Percentiles rank a stretch among this genome's conserved stretches.
Conservation (phyloP, 2,797 vertebrate genomes). For the Diplodus sargus region DNA sequence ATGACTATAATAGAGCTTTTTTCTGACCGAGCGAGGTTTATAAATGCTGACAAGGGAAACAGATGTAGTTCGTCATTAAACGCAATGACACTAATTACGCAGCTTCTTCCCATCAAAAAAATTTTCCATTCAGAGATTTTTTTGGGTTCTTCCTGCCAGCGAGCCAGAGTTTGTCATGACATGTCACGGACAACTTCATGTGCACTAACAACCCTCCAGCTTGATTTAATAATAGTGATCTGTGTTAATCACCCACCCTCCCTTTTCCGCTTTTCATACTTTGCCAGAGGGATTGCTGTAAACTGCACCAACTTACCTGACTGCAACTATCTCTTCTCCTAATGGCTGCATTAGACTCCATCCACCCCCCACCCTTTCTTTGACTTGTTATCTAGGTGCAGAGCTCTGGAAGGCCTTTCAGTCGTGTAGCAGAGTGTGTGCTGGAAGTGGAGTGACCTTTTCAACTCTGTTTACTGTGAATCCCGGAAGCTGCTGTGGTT, state of each 20-base stretch:
- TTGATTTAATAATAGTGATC: conserved; percentile 93
- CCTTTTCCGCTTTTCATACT: conserved; percentile 68
- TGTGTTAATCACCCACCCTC: conserved; percentile 82
- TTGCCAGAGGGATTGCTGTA: conserved; percentile 89
- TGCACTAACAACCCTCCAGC: conserved; percentile 82
- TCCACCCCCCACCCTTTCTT: conserved; percentile 75
- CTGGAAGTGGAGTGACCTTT: conserved; percentile 92
- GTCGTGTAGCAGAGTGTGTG: conserved; percentile 88
- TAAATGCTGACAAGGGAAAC: conserved; percentile 50
- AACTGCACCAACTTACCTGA: conserved; percentile 94
- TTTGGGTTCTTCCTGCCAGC: conserved; percentile 60
- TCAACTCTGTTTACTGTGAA: conserved; percentile 74
- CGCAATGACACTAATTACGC: conserved; percentile 64
- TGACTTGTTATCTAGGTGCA: conserved; percentile 89
- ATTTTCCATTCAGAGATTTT: conserved; percentile 65
- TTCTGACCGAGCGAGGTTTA: conserved; percentile 31
- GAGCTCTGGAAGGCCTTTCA: conserved; percentile 91
- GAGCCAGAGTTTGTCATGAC: conserved; percentile 72
- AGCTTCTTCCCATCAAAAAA: conserved; percentile 39
- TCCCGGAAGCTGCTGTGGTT: conserved; percentile 52
- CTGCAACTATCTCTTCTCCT: conserved; percentile 87
- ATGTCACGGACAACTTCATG: conserved; percentile 75
- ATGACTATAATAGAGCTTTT: conserved; percentile 37
- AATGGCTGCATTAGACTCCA: conserved; percentile 82
- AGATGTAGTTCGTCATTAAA: conserved; percentile 68